phyloP scores from a whole-genome alignment of 1,140 invertebrate genomes.

The Vanessa atalanta region DNA sequence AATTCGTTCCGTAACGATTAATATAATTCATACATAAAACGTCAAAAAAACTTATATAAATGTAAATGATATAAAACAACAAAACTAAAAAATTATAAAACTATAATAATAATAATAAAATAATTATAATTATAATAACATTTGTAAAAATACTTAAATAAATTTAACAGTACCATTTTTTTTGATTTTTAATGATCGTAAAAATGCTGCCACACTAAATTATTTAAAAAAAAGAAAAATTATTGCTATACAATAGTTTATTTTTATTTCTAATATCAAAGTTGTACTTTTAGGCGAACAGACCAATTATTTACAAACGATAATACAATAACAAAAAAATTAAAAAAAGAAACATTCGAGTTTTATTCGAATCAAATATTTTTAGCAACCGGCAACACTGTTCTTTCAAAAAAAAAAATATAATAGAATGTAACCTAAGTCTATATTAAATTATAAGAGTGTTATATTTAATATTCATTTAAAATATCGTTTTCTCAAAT shows the following conservation, averaged over 20 bases:
- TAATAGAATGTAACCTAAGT: background rate
- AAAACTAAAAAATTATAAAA: background rate
- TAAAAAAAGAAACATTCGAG: background rate
- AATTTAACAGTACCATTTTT: background rate
- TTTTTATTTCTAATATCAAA: background rate
- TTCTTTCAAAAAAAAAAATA: background rate
- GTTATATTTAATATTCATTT: background rate
- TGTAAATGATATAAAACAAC: background rate
- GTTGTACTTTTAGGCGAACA: slow-evolving; percentile 7
- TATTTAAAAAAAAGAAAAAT: background rate
- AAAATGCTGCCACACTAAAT: background rate
- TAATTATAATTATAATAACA: background rate
- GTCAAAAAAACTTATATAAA: background rate
- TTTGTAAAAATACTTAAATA: slow-evolving; percentile 3
- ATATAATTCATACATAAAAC: too few relatives aligned
- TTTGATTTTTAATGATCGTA: too few relatives aligned
- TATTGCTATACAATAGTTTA: background rate
- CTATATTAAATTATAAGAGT: too few relatives aligned
- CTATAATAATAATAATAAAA: background rate
- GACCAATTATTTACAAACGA: slow-evolving; percentile 1
- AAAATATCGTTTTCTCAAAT: background rate
- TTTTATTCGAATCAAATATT: background rate
- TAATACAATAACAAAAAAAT: background rate
- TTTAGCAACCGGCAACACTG: background rate
- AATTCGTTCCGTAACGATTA: too few relatives aligned